Base-by-base conservation (phyloP, 2,113 vertebrate genomes). In the Garra rufa region DNA sequence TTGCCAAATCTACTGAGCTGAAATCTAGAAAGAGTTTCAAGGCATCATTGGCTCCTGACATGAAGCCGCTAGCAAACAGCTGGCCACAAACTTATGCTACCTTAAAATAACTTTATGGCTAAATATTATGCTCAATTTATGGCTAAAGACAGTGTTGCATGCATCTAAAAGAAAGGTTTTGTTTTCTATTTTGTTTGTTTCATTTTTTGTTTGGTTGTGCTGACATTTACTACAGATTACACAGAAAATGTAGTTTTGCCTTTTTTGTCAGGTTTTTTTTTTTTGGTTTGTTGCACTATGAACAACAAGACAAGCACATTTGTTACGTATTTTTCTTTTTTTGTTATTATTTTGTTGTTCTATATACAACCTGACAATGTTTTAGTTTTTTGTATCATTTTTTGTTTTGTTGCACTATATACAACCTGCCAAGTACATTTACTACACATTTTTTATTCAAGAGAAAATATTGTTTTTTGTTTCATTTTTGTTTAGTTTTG, bases 11-110 rank as follows among this genome's bases (percentile, higher is more conserved):
- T 44, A 24, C 19, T 21, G 34, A 61, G 57, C 57, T 61, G 11
- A 61, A 26, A 6, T 63, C 59, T 24, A 13, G 24, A 61, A 3
- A 26, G 59, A 24, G 1, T 61, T 41, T 70, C 6, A 24, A 14
- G 10, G 38, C 19, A 43, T 71, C 34, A 6, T 13, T 67, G 65
- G 34, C 28, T 9, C 63, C 63, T 30, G 61, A 30, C 7, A 30
- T 6, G 8, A 67, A 67, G 28, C 15, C 61, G 7, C 5, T 21
- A 8, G 34, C 34, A 34, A 34, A 34, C 34, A 34, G 34, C 34
- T 34, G 6, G 1, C 0, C 15, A 1, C 38, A 13, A 14, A 10
- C 0, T 13, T 0, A 13, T 28, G 17, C n/a, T 7, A 1, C 15
- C 41, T 41, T 34, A 28, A 74, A 38, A 61, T 13, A 26, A 9